A percentile compares a stretch with the other conserved stretches of the same genome.
phyloP scores from a whole-genome alignment of 2,888 invertebrate genomes.

The Callinectes sapidus region DNA sequence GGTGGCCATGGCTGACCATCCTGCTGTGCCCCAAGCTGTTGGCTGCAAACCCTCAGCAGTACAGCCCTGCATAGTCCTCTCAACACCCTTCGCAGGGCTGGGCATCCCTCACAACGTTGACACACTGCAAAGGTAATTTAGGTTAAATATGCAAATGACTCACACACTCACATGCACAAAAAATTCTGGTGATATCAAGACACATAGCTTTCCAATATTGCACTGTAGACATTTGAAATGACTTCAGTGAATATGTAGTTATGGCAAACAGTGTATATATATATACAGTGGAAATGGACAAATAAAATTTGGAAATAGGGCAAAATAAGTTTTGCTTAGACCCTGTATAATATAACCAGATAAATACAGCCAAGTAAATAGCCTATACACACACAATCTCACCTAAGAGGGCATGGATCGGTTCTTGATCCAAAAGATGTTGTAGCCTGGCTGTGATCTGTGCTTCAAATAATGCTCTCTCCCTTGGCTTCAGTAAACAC shows the following conservation, averaged over 20 bases:
- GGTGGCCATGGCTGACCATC: background rate
- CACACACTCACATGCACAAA: too few species aligned
- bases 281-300: background rate
- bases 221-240: background rate
- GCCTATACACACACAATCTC: background rate
- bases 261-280: background rate
- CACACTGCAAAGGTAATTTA: background rate
- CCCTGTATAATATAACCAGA: background rate
- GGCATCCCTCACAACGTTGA: background rate
- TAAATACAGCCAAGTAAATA: background rate
- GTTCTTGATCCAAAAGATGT: background rate
- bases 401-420: background rate
- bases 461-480: background rate
- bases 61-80: background rate
- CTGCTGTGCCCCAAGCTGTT: background rate
- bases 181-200: too few species aligned
- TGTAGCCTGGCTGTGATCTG: background rate
- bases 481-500: background rate
- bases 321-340: too few species aligned
- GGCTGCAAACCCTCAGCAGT: background rate
- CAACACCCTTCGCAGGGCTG: background rate
- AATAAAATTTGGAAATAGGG: background rate
- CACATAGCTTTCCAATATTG: background rate
- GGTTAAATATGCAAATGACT: background rate
- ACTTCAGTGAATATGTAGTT: background rate